Base-by-base conservation (phyloP, 2,797 vertebrate species). In the Dendrocincla tyrannina region DNA sequence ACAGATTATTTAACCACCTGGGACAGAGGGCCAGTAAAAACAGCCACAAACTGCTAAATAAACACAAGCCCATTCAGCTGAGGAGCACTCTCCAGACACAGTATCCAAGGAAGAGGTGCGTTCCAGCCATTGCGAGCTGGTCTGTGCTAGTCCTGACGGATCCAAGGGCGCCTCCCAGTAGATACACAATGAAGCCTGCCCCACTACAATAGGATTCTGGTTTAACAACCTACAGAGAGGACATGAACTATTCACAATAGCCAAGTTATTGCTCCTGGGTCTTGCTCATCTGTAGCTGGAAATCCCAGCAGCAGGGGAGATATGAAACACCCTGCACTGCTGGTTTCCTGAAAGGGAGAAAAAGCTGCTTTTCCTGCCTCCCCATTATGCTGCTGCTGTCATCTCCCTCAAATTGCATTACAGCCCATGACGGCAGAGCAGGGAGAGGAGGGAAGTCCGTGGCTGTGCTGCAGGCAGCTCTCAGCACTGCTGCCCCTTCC, bases 81-180 rank as follows among this genome's bases (percentile, higher is more conserved):
- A 69, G 89, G 35, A 90, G 60, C 27, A 9, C 73, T 62, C 37
- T 32, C n/a, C 69, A 77, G 80, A 55, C 17, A 19, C 59, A 1
- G 9, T 15, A 44, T 27, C 42, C 8, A 22, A 44, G 35, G 24
- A 19, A 20, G 70, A 84, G 77, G 79, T 30, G 49, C 0, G 0
- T 33, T 66, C 58, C 88, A 78, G 82, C 69, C 5, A 0, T 11
- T n/a, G 23, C 11, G 10, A 59, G 79, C 89, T 63, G 64, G 44
- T 56, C 85, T 69, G 39, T n/a, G 76, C 87, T 18, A 53, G 68
- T 35, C 25, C 2, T 25, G 85, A 44, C 89, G 41, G 67, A 87
- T 88, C 68, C 72, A 39, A 55, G 80, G 85, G 90, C 83, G 90
- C 93, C 95, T 96, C 92, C 93, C 93, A 76, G 56, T 76, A 92